Evolutionary conservation across 1,140 invertebrate species (phyloP).

Genomic region (Anoplolepis gracilipes): DNA sequence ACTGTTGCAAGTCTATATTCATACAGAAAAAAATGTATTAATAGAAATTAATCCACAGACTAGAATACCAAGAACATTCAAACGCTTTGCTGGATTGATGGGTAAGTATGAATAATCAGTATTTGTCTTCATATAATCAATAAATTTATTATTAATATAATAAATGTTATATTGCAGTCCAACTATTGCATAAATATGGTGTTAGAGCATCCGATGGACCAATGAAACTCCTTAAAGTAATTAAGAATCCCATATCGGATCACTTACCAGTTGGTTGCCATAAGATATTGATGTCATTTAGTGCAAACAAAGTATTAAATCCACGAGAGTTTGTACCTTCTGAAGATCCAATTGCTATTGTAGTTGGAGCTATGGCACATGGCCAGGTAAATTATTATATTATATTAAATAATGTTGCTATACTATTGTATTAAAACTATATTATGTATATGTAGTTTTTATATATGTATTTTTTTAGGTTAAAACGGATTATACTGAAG

Average conservation of each 20-base stretch:
- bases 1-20: slow-evolving; percentile 96
- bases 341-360: slow-evolving; percentile 94
- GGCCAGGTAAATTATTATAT: slow-evolving; percentile 89
- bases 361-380: slow-evolving; percentile 99
- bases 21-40: slow-evolving; percentile 98
- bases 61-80: slow-evolving; percentile 98
- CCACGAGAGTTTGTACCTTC: slow-evolving; percentile 93
- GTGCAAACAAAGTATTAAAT: slow-evolving; percentile 91
- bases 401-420: slow-evolving; percentile 13
- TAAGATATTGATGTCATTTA: slow-evolving; percentile 97
- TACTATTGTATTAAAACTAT: background rate
- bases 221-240: slow-evolving; percentile 97
- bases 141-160: slow-evolving; percentile 26
- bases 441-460: background rate
- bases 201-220: slow-evolving; percentile 95
- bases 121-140: background rate
- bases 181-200: slow-evolving; percentile 97
- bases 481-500: slow-evolving; percentile 96
- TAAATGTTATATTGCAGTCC: slow-evolving; percentile 90
- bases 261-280: slow-evolving; percentile 98
- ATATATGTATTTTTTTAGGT: slow-evolving; percentile 86
- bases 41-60: slow-evolving; percentile 99
- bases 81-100: slow-evolving; percentile 99
- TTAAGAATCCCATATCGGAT: slow-evolving; percentile 98
- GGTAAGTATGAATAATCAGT: slow-evolving; percentile 88